Conservation (phyloP, 2,113 vertebrate species). For the Stictonetta naevosa region DNA sequence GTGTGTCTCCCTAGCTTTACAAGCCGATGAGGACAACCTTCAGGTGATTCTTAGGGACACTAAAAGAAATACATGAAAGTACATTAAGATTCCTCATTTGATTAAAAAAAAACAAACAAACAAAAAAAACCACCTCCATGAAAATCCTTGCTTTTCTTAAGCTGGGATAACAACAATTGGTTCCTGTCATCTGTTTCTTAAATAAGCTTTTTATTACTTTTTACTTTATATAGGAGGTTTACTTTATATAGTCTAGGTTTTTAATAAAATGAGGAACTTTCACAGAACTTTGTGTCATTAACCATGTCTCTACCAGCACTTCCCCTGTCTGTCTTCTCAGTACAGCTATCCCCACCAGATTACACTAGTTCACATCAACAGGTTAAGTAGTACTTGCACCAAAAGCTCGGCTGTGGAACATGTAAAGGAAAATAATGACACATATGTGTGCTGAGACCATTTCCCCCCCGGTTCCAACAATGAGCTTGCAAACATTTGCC, state of each 20-base stretch:
- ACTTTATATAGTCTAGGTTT: neutral
- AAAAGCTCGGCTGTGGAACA: neutral
- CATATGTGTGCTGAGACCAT: accelerated
- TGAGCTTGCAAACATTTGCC: neutral
- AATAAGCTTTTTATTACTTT: neutral
- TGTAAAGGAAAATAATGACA: accelerated
- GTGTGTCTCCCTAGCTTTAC: neutral
- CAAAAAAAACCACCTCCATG: neutral
- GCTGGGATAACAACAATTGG: neutral
- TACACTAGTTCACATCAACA: neutral
- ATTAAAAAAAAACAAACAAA: no score
- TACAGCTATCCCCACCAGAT: neutral
- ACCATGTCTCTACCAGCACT: neutral
- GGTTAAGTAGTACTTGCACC: neutral
- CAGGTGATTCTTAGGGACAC: neutral
- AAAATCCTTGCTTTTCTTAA: neutral
- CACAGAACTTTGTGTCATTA: neutral
- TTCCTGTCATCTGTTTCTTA: neutral
- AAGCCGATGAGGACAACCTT: neutral
- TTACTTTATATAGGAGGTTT: neutral
- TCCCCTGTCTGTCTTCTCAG: accelerated
- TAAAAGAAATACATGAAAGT: neutral
- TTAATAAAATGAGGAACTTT: neutral
- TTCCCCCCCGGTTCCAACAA: accelerated
- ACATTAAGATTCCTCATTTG: neutral